Conservation (phyloP, 2,113 vertebrate genomes). For the Narcine bancroftii region DNA sequence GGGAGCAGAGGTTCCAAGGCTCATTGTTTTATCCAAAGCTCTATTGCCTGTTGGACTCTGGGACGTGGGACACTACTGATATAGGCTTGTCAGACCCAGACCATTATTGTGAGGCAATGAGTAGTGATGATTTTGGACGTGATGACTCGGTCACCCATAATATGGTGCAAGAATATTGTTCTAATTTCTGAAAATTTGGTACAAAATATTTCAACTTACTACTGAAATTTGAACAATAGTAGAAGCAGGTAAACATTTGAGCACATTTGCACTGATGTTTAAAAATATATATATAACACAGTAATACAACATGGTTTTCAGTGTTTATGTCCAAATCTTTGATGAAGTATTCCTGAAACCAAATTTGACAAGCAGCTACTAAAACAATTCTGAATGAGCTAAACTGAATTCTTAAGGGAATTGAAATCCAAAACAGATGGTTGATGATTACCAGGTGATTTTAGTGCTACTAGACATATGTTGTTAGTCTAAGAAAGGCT, state of each 20-base stretch:
- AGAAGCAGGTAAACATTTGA: not conserved
- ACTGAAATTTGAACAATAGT: not conserved
- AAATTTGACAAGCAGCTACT: constrained; percentile 29
- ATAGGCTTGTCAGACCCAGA: no score
- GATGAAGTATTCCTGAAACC: constrained; percentile 23
- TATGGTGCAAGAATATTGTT: not conserved
- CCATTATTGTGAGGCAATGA: no score
- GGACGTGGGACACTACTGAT: no score
- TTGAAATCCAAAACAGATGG: constrained; percentile 32
- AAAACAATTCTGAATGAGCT: constrained; percentile 16
- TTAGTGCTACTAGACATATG: not conserved
- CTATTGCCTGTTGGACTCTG: no score
- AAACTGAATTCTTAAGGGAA: constrained; percentile 23
- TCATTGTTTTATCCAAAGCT: no score
- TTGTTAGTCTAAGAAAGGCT: constrained; percentile 31
- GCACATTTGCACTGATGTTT: not conserved
- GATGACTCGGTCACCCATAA: no score
- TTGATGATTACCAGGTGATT: constrained; percentile 33
- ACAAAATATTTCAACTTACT: not conserved
- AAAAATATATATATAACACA: not conserved
- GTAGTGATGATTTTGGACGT: no score
- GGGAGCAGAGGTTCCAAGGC: no score
- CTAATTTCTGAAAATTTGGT: not conserved
- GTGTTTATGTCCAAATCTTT: not conserved
- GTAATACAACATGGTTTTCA: not conserved